These are phyloP conservation scores for Pantelozetes paolii DNA, from an alignment of 2,888 invertebrate genomes.

Conservation along the genomic window DNA sequence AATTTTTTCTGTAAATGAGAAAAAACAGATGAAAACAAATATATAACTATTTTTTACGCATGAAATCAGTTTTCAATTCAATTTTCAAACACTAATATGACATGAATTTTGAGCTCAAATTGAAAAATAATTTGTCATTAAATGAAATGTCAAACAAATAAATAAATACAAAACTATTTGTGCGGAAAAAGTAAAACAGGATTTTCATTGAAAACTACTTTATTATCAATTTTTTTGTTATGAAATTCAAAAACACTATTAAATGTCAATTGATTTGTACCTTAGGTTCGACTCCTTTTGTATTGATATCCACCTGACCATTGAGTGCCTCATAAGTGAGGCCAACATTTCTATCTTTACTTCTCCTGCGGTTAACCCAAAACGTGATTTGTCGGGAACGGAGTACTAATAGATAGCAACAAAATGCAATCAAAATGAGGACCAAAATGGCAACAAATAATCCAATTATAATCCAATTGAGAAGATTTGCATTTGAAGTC, in stretches of 20 bases:
- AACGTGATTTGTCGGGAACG: slow-evolving; percentile 22
- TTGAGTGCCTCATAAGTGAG: slow-evolving; percentile 13
- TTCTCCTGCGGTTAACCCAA: slow-evolving; percentile 15
- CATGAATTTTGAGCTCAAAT: background rate
- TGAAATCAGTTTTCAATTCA: background rate
- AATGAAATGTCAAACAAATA: too few species aligned
- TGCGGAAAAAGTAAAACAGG: too few species aligned
- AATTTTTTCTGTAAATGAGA: slow-evolving; percentile 13
- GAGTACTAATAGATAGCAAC: background rate
- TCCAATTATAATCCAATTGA: background rate
- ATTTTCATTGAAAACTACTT: too few species aligned
- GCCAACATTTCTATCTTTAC: background rate
- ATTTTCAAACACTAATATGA: slow-evolving; percentile 2
- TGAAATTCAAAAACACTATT: too few species aligned
- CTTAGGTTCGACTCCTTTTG: background rate
- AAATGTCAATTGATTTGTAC: background rate
- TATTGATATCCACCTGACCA: background rate
- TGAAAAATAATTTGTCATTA: too few species aligned
- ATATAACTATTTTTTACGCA: background rate
- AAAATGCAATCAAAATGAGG: background rate
- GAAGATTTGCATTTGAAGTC: background rate
- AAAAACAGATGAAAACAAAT: background rate
- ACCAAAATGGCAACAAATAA: background rate
- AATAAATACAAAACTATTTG: too few species aligned
- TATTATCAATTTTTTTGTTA: too few species aligned